Evolutionary conservation across 1,140 invertebrate genomes (phyloP).

Genomic region (Periplaneta americana): DNA sequence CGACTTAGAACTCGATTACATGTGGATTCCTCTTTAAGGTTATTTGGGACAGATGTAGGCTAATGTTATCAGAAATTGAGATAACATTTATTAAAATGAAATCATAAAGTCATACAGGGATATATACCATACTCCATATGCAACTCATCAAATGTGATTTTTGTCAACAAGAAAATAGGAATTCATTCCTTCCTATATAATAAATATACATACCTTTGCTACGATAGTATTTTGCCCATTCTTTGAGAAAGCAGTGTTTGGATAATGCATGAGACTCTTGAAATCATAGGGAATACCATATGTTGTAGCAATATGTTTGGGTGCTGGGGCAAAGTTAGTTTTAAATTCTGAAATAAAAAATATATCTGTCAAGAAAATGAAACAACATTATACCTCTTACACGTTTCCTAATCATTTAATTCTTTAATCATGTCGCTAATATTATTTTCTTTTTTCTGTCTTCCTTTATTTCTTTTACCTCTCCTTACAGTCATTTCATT

Average conservation of each 20-base stretch:
- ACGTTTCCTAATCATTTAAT: background rate
- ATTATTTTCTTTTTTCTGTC: background rate
- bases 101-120: constrained; percentile 4
- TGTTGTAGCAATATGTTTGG: background rate
- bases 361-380: background rate
- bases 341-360: constrained; percentile 6
- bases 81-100: too few species aligned
- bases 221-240: constrained; percentile 20
- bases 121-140: background rate
- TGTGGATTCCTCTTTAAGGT: too few species aligned
- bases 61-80: too few species aligned
- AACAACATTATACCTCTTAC: background rate
- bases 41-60: too few species aligned
- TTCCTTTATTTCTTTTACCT: background rate
- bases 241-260: constrained; percentile 19
- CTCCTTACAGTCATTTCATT: background rate
- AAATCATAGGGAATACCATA: constrained; percentile 25
- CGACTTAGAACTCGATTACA: too few species aligned
- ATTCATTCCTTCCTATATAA: background rate
- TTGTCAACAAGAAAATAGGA: background rate
- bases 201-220: constrained; percentile 4
- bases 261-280: constrained; percentile 25
- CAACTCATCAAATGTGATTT: background rate
- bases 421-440: background rate
- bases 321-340: constrained; percentile 4